phyloP scores from a whole-genome alignment of 2,113 vertebrate species.

The Coturnix japonica region DNA sequence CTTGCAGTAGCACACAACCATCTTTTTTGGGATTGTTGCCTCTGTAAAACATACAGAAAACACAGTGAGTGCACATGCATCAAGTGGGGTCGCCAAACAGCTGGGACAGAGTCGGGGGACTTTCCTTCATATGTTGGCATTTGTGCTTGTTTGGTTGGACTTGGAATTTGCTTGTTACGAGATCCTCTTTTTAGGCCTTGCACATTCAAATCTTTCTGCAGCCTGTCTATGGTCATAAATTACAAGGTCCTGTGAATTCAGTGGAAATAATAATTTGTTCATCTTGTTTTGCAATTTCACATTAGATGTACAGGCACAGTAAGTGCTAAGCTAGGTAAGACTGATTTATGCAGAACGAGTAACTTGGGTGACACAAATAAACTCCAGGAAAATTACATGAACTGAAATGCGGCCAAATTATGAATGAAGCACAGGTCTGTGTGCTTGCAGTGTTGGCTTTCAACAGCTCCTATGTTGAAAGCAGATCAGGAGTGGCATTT shows the following conservation, averaged over 20 bases:
- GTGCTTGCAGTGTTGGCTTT: not conserved
- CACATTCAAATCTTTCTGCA: not conserved
- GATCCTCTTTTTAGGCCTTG: not conserved
- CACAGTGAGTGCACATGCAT: not conserved
- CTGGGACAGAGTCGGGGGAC: not conserved
- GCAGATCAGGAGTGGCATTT: not conserved
- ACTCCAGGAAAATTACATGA: not conserved
- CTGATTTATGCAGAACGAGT: not conserved
- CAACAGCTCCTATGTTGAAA: not conserved
- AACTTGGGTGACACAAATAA: slow-evolving; percentile 10
- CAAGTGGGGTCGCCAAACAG: rapidly evolving
- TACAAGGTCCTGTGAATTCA: not conserved
- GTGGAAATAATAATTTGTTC: not conserved
- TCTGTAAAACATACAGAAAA: rapidly evolving
- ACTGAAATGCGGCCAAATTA: not conserved
- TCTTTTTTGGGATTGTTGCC: not conserved
- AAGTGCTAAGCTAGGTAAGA: not conserved
- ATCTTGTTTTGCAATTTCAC: not conserved
- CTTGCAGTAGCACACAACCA: not conserved
- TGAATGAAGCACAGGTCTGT: not conserved
- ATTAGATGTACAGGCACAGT: not conserved
- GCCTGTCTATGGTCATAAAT: not conserved
- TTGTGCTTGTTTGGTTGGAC: not conserved
- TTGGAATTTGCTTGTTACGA: not conserved
- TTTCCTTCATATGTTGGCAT: rapidly evolving